Evolutionary conservation across 2,113 vertebrate species (phyloP).

Genomic region (Coregonus clupeaformis): DNA sequence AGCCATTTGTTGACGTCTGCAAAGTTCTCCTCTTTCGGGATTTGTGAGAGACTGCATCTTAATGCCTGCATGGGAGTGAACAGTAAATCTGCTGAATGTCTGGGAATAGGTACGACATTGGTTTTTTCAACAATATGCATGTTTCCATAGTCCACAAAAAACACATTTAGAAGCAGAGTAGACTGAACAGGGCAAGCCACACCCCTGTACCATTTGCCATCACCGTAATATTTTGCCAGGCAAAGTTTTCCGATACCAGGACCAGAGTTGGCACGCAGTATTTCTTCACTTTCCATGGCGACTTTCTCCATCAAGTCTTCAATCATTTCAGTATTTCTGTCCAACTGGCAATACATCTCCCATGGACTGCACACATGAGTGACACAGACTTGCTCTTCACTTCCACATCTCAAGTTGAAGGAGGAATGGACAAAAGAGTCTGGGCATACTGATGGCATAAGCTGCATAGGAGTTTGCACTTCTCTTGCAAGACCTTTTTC

Average conservation of each 20-base stretch:
- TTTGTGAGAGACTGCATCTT: slow-evolving; percentile 74
- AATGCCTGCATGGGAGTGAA: slow-evolving; percentile 89
- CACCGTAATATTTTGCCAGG: slow-evolving; percentile 80
- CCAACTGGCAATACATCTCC: slow-evolving; percentile 87
- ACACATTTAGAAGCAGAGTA: slow-evolving; percentile 66
- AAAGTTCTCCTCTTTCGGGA: slow-evolving; percentile 66
- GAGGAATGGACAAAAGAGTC: slow-evolving; percentile 83
- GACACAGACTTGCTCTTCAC: slow-evolving; percentile 79
- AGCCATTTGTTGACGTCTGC: slow-evolving; percentile 79
- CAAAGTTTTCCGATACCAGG: slow-evolving; percentile 64
- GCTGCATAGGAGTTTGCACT: slow-evolving; percentile 35
- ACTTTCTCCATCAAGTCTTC: slow-evolving; percentile 71
- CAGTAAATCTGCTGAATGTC: slow-evolving; percentile 75
- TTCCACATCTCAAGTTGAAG: slow-evolving; percentile 77
- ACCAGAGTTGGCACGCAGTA: slow-evolving; percentile 26
- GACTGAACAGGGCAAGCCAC: slow-evolving; percentile 65
- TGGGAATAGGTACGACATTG: slow-evolving; percentile 77
- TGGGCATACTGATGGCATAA: slow-evolving; percentile 59
- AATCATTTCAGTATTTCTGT: slow-evolving; percentile 75
- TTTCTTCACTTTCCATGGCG: slow-evolving; percentile 57
- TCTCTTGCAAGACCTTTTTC: slow-evolving; percentile 48
- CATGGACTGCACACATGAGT: slow-evolving; percentile 78
- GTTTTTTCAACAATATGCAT: slow-evolving; percentile 71
- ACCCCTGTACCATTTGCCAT: slow-evolving; percentile 84
- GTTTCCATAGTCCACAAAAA: slow-evolving; percentile 94